Base-by-base conservation (phyloP, 2,888 invertebrate species). In the Pteria penguin region DNA sequence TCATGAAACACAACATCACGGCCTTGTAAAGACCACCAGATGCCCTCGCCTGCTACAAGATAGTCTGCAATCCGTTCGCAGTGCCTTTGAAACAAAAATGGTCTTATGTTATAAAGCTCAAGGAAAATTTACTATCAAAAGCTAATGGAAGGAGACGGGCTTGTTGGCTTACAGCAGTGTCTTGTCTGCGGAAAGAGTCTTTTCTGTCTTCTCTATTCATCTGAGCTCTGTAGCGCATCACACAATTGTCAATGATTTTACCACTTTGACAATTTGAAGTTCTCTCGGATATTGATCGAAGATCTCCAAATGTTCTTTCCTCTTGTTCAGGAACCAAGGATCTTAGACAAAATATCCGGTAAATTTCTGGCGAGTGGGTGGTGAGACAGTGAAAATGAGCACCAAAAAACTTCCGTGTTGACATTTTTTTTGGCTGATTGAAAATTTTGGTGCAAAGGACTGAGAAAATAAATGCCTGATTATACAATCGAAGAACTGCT, bases 361-460 rank as follows among this genome's bases (percentile, higher is more conserved):
- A 57, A n/a, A 29, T 32, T 14, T 54, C 63, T 57, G 72, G 63
- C 24, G 54, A 8, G 33, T 72, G 72, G 2, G 22, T 18, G 14
- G 63, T 61, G 18, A 71, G 14, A n/a, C 29, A 27, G 32, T 71
- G 71, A 24, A 36, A 71, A 24, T 71, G 71, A 24, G 24, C 11
- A 5, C 71, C 71, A 52, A 31, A 71, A 14, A 71, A 61, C 11
- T 62, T 62, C 45, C 71, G 45, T 1, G n/a, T 45, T n/a, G 71
- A 29, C 62, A 71, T 72, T 36, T 63, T 55, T 2, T 36, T 54
- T 24, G 63, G 63, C 4, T 54, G 24, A 4, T 33, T 52, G 29
- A 72, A 33, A 2, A 63, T 8, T 11, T 26, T 52, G 4, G 29
- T 63, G 22, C 52, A 33, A 18, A 72, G 29, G 18, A 63, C 5